These are phyloP conservation scores for Girardia tigrina DNA, from an alignment of 2,888 invertebrate species.

Conservation along the genomic window DNA sequence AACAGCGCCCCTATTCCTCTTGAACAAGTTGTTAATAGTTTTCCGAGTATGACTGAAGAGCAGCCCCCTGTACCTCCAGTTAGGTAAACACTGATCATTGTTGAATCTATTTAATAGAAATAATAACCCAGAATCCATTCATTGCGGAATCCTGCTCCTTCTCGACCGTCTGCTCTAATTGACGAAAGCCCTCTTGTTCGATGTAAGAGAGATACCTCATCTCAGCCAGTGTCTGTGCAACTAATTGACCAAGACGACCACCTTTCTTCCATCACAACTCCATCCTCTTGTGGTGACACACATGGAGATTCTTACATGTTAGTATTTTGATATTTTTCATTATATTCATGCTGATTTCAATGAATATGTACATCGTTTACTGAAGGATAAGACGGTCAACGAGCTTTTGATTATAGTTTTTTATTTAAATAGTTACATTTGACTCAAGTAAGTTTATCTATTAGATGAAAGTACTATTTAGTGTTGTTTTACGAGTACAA, in stretches of 20 bases:
- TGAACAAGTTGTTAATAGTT: not conserved
- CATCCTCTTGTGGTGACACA: not conserved
- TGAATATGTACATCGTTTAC: too few species aligned
- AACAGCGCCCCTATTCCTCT: constrained; percentile 6
- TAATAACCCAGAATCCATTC: not conserved
- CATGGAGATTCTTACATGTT: not conserved
- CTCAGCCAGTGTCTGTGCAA: not conserved
- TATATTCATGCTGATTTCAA: too few species aligned
- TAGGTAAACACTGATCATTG: not conserved
- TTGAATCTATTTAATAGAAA: not conserved
- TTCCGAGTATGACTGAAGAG: not conserved
- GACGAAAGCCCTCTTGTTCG: not conserved
- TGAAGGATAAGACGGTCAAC: too few species aligned
- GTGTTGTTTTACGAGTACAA: too few species aligned
- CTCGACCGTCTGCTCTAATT: not conserved
- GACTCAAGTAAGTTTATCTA: too few species aligned
- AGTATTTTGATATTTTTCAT: not conserved
- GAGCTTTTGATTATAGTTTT: too few species aligned
- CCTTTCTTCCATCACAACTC: not conserved
- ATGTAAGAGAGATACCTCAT: not conserved
- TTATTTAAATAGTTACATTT: too few species aligned
- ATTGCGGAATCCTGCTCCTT: not conserved
- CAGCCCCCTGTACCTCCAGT: not conserved
- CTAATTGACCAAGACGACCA: not conserved
- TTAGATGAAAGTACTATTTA: too few species aligned